phyloP scores from a whole-genome alignment of 1,140 invertebrate species.

The Musca vetustissima region DNA sequence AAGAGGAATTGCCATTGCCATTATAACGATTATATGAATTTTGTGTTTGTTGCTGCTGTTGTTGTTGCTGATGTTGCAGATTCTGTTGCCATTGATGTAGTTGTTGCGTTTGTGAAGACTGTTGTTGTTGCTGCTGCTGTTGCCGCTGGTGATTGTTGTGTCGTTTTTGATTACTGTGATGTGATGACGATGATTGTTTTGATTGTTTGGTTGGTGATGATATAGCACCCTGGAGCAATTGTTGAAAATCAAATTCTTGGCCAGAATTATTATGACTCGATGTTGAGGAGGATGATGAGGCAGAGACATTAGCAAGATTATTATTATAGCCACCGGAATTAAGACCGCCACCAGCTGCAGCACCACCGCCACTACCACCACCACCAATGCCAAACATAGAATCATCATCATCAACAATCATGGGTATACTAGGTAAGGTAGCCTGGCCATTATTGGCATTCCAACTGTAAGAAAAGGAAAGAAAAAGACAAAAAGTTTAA shows the following conservation, averaged over 20 bases:
- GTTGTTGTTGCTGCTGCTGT: slow-evolving; percentile 34
- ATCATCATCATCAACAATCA: slow-evolving; percentile 72
- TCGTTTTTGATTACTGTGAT: slow-evolving; percentile 38
- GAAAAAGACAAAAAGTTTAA: background rate
- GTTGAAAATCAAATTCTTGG: slow-evolving; percentile 28
- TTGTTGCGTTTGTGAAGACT: slow-evolving; percentile 30
- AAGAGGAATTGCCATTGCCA: slow-evolving; percentile 19
- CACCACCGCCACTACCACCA: slow-evolving; percentile 29
- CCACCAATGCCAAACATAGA: slow-evolving; percentile 41
- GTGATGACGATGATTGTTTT: slow-evolving; percentile 30
- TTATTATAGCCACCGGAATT: background rate
- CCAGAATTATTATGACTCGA: slow-evolving; percentile 32
- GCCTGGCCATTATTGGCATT: slow-evolving; percentile 62
- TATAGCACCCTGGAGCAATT: slow-evolving; percentile 29
- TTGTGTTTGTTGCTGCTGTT: slow-evolving; percentile 32
- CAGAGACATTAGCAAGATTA: slow-evolving; percentile 42
- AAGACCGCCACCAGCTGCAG: background rate
- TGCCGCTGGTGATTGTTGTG: slow-evolving; percentile 43
- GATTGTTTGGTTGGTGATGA: slow-evolving; percentile 36
- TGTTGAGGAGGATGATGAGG: slow-evolving; percentile 38
- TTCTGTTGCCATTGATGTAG: slow-evolving; percentile 31
- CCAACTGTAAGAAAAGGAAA: slow-evolving; percentile 57
- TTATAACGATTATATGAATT: slow-evolving; percentile 25
- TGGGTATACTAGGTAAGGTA: slow-evolving; percentile 72
- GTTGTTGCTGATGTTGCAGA: slow-evolving; percentile 28